A percentile compares a stretch with the other conserved stretches of the same genome.
These are phyloP conservation scores for Trissolcus japonicus DNA, from an alignment of 2,888 invertebrate species.

Conservation along the genomic window DNA sequence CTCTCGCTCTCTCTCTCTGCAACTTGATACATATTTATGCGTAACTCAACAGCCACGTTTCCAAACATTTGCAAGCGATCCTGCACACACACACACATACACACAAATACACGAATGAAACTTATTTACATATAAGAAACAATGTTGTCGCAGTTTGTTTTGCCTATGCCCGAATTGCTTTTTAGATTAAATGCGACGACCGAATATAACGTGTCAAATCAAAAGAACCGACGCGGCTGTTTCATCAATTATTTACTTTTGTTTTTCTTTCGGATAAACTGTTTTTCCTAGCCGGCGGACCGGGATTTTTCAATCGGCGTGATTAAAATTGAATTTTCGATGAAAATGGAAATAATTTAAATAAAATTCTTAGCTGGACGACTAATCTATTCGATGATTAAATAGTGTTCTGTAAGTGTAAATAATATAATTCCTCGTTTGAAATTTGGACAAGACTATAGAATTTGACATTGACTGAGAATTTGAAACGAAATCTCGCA, in stretches of 20 bases:
- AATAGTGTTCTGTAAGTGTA: too few species aligned
- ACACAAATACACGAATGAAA: constrained; percentile 49
- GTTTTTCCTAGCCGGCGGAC: constrained; percentile 1
- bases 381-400: too few species aligned
- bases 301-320: not conserved
- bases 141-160: constrained; percentile 46
- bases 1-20: constrained; percentile 2
- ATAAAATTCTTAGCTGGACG: too few species aligned
- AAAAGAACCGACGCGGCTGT: constrained; percentile 1
- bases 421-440: too few species aligned
- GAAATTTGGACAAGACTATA: too few species aligned
- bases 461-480: too few species aligned
- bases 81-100: constrained; percentile 27
- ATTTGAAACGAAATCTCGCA: too few species aligned
- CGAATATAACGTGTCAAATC: constrained; percentile 18
- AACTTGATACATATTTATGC: constrained; percentile 49
- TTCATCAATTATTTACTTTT: constrained; percentile 34
- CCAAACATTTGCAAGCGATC: constrained; percentile 39
- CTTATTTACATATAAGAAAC: constrained; percentile 55
- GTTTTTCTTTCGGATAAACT: constrained; percentile 18
- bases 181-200: constrained; percentile 32
- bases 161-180: constrained; percentile 28
- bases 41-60: constrained; percentile 47
- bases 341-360: too few species aligned
- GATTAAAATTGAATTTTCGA: too few species aligned